Percentiles rank a stretch among this genome's conserved stretches.
Conservation (phyloP, 2,113 vertebrate species). For the Cyanoliseus patagonus region DNA sequence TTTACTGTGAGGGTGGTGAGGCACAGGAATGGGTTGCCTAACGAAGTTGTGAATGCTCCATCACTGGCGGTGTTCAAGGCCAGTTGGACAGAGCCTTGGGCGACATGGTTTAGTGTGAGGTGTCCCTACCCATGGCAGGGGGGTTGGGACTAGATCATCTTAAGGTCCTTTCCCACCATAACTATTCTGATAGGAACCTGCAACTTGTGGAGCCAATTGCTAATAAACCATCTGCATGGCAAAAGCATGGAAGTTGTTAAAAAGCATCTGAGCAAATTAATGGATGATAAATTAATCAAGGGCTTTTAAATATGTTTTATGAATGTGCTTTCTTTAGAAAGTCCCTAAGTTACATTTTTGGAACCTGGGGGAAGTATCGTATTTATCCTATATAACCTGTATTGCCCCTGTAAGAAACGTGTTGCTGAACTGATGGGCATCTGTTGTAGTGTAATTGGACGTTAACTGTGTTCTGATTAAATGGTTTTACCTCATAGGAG, state of each 20-base stretch:
- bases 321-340: not conserved
- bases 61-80: not conserved
- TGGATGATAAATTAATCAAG: not conserved
- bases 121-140: not conserved
- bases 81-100: not conserved
- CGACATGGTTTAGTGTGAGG: not conserved
- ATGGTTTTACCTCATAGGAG: not conserved
- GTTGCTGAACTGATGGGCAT: not conserved
- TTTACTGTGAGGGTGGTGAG: no score
- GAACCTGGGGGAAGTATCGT: not conserved
- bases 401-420: fast-evolving
- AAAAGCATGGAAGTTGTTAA: not conserved
- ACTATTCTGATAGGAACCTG: not conserved
- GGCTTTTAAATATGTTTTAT: not conserved
- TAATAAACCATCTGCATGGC: not conserved
- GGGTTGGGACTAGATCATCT: not conserved
- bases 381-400: not conserved
- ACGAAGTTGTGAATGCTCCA: no score
- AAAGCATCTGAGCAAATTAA: not conserved
- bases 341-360: not conserved
- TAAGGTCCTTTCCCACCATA: not conserved
- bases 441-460: not conserved
- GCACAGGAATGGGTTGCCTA: no score
- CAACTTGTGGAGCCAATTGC: not conserved
- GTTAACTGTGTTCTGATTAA: not conserved